Base-by-base conservation (phyloP, 2,797 vertebrate genomes). In the Vireo griseus region DNA sequence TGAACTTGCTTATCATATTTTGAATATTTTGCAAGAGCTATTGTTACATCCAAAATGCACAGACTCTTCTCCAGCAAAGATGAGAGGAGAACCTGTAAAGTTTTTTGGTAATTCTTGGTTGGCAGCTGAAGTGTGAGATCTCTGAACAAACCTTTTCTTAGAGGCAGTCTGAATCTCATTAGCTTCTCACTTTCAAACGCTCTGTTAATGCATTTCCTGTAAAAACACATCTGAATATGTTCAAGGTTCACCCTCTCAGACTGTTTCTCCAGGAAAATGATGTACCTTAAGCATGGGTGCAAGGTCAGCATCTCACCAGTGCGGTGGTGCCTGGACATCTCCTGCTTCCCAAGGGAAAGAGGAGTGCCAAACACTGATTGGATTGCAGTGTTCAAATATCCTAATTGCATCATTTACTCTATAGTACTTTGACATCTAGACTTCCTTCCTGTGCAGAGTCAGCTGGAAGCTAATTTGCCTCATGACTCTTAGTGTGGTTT, bases 1-100 rank as follows among this genome's bases (percentile, higher is more conserved):
- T 93, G 71, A 74, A 76, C 84, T 92, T 83, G 13, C 67, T 48
- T 83, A 63, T 85, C 48, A 63, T 94, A 85, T 61, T 94, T 78
- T 50, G 55, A 84, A 88, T 75, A 65, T 84, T 85, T 91, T 93
- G 18, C 40, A 85, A 90, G 84, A 73, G 48, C 52, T 67, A 40
- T 52, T 25, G 21, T 79, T 66, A 59, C 1, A 7, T 83, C 44
- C 51, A 81, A 96, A 95, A 84, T 61, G 29, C 35, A n/a, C 29
- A 55, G 71, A 58, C 6, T 50, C 5, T 40, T 77, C 80, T 75
- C 54, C 68, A 92, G 42, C 20, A 80, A 85, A 51, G 51, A 52
- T 20, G 11, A 48, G 48, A 18, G 61, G 29, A 78, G n/a, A 94
- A 90, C 7, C 6, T 37, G 31, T 37, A 25, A 72, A 45, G 5